phyloP scores from a whole-genome alignment of 2,113 vertebrate genomes.

The Elachura formosa region DNA sequence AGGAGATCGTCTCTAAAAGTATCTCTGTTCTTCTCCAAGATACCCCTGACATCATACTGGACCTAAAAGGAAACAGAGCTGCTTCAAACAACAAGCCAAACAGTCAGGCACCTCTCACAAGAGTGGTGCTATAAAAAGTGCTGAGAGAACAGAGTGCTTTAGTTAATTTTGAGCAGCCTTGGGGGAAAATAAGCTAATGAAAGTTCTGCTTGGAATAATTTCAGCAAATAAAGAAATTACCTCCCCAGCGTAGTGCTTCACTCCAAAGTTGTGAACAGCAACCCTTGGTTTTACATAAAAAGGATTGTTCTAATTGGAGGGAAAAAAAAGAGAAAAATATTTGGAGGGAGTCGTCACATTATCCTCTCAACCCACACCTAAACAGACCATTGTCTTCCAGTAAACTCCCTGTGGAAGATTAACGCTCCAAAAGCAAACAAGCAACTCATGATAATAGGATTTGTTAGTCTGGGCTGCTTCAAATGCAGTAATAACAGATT shows the following conservation, averaged over 20 bases:
- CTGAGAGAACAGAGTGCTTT: not conserved
- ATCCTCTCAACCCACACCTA: not conserved
- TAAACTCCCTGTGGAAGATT: not conserved
- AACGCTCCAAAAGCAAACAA: not conserved
- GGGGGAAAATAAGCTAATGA: conserved; percentile 43
- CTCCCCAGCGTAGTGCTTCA: conserved; percentile 96
- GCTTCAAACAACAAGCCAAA: conserved; percentile 23
- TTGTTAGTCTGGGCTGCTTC: conserved; percentile 22
- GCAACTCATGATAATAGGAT: not conserved
- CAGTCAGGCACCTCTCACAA: not conserved
- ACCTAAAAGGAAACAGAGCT: conserved; percentile 75
- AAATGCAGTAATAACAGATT: not conserved
- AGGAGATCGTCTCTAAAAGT: conserved; percentile 95
- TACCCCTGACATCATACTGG: conserved; percentile 92
- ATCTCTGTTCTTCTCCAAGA: conserved; percentile 95
- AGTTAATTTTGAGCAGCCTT: conserved; percentile 6
- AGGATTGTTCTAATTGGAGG: conserved; percentile 83
- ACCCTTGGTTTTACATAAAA: conserved; percentile 97
- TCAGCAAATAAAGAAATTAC: conserved; percentile 71
- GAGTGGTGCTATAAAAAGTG: not conserved
- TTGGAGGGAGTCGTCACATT: not conserved
- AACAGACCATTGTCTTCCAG: conserved; percentile 1
- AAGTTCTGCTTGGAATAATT: conserved; percentile 29
- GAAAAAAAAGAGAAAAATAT: not conserved
- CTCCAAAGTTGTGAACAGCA: conserved; percentile 90